Percentiles rank a stretch among this genome's conserved stretches.
Evolutionary conservation across 2,888 invertebrate genomes (phyloP).

Genomic region (Trissolcus brochymenae): DNA sequence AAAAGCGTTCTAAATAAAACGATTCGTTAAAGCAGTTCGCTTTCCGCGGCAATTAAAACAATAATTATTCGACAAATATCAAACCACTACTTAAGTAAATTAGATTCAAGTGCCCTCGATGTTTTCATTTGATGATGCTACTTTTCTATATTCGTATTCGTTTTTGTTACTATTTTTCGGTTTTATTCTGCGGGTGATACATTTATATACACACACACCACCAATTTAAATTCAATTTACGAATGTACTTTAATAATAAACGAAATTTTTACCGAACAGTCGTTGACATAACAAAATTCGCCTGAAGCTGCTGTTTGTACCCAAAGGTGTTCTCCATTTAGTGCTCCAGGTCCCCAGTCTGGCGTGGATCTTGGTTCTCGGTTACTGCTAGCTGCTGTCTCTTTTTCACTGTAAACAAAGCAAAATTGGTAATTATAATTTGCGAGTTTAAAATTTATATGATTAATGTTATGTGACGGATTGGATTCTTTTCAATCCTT

Average conservation of each 20-base stretch:
- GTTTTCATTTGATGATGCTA: too few relatives aligned
- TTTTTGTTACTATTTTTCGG: too few relatives aligned
- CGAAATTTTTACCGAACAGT: conserved; percentile 84
- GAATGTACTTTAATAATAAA: background rate
- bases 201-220: background rate
- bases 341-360: conserved; percentile 91
- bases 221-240: background rate
- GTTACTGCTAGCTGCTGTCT: conserved; percentile 21
- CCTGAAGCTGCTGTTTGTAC: conserved; percentile 93
- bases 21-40: too few relatives aligned
- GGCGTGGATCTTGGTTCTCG: conserved; percentile 82
- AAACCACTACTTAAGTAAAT: too few relatives aligned
- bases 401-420: conserved; percentile 35
- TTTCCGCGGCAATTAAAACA: conserved; percentile 11
- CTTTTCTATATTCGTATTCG: too few relatives aligned
- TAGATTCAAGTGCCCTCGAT: too few relatives aligned
- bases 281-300: conserved; percentile 95
- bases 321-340: conserved; percentile 96
- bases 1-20: too few relatives aligned
- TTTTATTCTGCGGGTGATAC: too few relatives aligned
- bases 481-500: background rate
- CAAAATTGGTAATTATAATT: background rate
- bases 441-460: background rate
- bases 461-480: background rate
- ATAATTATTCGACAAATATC: conserved; percentile 1